Evolutionary conservation across 2,113 vertebrate genomes (phyloP).

Genomic region (Odontophorus gujanensis): DNA sequence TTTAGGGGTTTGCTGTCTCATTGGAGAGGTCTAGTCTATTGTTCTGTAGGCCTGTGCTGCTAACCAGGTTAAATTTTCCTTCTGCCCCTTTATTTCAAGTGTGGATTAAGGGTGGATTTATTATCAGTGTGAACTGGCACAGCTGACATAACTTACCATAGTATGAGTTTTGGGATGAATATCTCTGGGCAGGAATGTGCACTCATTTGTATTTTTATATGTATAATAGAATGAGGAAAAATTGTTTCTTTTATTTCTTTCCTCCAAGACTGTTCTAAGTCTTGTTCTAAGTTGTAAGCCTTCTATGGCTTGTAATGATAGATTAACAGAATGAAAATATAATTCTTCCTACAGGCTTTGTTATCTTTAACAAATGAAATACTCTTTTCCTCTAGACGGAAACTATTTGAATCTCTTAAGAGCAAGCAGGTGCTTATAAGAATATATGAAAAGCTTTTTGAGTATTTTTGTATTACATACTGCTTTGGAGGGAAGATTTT

Average conservation of each 20-base stretch:
- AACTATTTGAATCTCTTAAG: neutral
- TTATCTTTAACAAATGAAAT: neutral
- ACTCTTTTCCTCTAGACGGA: neutral
- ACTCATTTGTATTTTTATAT: neutral
- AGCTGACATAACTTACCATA: neutral
- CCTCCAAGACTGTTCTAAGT: neutral
- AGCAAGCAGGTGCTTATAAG: neutral
- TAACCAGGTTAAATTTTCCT: neutral
- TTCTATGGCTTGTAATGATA: neutral
- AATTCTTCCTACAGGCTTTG: neutral
- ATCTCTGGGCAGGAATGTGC: neutral
- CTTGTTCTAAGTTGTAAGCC: neutral
- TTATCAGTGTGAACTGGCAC: neutral
- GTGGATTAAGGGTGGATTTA: neutral
- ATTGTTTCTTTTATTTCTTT: neutral
- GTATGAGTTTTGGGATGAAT: neutral
- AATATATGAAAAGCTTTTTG: neutral
- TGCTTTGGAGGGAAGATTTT: neutral
- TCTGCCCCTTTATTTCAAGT: neutral
- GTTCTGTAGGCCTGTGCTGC: neutral
- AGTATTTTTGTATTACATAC: neutral
- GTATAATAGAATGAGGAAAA: neutral
- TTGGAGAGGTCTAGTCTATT: neutral
- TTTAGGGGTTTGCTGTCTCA: rapidly evolving
- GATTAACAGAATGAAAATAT: neutral